Percentiles rank a stretch among this genome's conserved stretches.
Evolutionary conservation across 2,797 vertebrate species (phyloP).

Genomic region (Adelosebastes latens): DNA sequence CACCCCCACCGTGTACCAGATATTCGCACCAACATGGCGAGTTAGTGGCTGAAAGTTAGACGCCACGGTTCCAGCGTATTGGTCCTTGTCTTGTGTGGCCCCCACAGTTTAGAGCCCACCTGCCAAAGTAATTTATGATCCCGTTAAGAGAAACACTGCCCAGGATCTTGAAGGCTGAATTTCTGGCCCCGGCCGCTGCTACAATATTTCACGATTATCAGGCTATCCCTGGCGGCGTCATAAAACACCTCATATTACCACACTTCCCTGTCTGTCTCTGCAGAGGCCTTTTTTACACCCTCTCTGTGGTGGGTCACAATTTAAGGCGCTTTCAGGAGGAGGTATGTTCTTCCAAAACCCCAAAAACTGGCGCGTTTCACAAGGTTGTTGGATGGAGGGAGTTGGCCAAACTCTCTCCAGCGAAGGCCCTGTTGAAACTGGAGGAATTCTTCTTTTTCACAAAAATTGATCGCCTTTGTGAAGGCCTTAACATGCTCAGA

Average conservation of each 20-base stretch:
- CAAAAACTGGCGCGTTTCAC: constrained; percentile 36
- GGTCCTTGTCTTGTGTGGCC: constrained; percentile 67
- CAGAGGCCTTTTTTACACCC: constrained; percentile 52
- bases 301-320: constrained; percentile 73
- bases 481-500: too few species aligned
- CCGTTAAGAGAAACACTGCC: constrained; percentile 74
- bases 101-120: constrained; percentile 67
- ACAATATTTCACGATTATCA: constrained; percentile 84
- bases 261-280: constrained; percentile 67
- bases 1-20: background rate
- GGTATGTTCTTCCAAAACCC: constrained; percentile 60
- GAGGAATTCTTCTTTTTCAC: too few species aligned
- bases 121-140: constrained; percentile 80
- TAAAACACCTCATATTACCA: constrained; percentile 84
- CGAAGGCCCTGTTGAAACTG: too few species aligned
- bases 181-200: constrained; percentile 72
- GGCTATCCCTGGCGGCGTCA: constrained; percentile 74
- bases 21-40: constrained; percentile 24
- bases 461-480: too few species aligned
- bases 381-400: constrained; percentile 27
- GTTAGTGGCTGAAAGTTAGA: constrained; percentile 48
- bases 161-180: constrained; percentile 73
- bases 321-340: constrained; percentile 55
- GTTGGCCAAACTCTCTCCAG: background rate
- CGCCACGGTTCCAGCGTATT: constrained; percentile 39